Percentiles rank a stretch among this genome's conserved stretches.
Evolutionary conservation across 2,113 vertebrate genomes (phyloP).

Genomic region (Laticauda laticaudata): DNA sequence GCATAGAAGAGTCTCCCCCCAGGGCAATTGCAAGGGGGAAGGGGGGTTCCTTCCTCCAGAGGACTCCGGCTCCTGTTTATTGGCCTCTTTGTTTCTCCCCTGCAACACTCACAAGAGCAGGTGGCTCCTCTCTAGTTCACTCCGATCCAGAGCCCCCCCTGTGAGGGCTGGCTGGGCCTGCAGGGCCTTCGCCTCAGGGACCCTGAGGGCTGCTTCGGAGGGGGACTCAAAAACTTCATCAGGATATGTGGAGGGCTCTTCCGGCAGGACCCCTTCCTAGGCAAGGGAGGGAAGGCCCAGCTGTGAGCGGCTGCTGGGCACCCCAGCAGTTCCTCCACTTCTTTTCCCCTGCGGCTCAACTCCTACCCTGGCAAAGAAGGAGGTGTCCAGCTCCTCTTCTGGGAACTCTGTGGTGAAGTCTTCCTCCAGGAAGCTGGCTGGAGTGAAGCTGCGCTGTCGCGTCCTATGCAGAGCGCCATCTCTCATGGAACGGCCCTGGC

Average conservation of each 20-base stretch:
- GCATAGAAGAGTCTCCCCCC: not conserved
- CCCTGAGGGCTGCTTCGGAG: slow-evolving; percentile 87
- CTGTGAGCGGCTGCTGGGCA: rapidly evolving
- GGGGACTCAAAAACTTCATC: slow-evolving; percentile 95
- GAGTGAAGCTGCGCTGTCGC: slow-evolving; percentile 92
- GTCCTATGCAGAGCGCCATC: slow-evolving; percentile 79
- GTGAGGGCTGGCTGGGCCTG: slow-evolving; percentile 84
- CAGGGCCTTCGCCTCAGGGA: slow-evolving; percentile 74
- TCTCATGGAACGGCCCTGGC: slow-evolving; percentile 86
- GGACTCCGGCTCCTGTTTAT: not conserved
- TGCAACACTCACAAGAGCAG: slow-evolving; percentile 86
- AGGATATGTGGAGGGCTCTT: slow-evolving; percentile 88
- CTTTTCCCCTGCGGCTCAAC: not conserved
- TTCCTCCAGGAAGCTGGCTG: slow-evolving; percentile 93
- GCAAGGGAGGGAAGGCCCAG: slow-evolving; percentile 40
- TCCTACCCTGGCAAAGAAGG: slow-evolving; percentile 93
- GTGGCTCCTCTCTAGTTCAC: slow-evolving; percentile 91
- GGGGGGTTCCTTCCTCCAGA: not conserved
- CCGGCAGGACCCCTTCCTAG: slow-evolving; percentile 90
- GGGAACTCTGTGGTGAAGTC: slow-evolving; percentile 87
- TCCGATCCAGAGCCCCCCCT: slow-evolving; percentile 90
- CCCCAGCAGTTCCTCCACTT: rapidly evolving
- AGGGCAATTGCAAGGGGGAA: not conserved
- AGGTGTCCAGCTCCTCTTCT: slow-evolving; percentile 95
- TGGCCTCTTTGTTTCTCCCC: not conserved